Base-by-base conservation (phyloP, 2,797 vertebrate genomes). In the Myripristis jacobus region DNA sequence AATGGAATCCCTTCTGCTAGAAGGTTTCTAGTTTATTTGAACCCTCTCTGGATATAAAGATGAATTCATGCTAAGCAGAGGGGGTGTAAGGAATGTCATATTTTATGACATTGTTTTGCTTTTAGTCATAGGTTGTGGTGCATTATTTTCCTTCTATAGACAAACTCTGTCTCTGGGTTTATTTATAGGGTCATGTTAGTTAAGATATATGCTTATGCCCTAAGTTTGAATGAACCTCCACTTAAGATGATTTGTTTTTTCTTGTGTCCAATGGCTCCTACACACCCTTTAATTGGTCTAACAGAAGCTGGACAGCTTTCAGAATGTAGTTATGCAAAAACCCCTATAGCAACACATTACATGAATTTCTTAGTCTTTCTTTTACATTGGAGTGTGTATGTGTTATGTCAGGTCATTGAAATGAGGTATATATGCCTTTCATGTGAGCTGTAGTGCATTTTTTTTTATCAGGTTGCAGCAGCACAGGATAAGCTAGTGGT, bases 101-200 rank as follows among this genome's bases (percentile, higher is more conserved):
- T 81, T 86, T 80, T 79, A 56, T 89, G 88, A 90, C 85, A 84
- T 90, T 62, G 64, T 88, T 91, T 91, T 88, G 86, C 89, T 91
- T 94, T 94, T 94, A 91, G 90, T 93, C 88, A 85, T 93, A 91
- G 90, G 82, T 93, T 94, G 91, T 93, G 91, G 89, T 92, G 90
- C 87, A 86, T 92, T 87, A 61, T 86, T 86, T 86, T 89, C 86
- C 80, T 87, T 87, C 83, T 92, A 82, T 92, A 91, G 92, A 85
- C 82, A 75, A 85, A 88, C 83, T 79, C 73, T 89, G 89, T 92
- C 88, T 88, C 85, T 90, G 89, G 92, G 89, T 92, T 92, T 93
- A 94, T 94, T 95, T 94, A 94, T 93, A 92, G 92, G 89, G 91
- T 93, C 89, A 90, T 88, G 84, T 91, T 91, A 92, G 91, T 91